Conservation (phyloP, 2,797 vertebrate species). For the Gymnodraco acuticeps region DNA sequence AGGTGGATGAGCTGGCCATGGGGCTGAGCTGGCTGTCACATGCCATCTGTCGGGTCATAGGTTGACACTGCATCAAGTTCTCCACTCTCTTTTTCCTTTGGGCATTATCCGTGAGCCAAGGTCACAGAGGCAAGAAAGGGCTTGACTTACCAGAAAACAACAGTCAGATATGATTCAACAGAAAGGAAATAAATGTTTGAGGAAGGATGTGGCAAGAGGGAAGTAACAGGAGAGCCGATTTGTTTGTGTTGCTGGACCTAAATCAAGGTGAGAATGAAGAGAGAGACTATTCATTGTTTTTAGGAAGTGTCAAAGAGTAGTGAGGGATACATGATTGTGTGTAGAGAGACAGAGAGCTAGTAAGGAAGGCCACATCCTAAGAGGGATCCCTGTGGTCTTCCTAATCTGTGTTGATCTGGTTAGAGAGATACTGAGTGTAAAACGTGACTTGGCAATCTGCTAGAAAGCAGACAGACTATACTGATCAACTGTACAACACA, state of each 20-base stretch:
- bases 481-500: no score
- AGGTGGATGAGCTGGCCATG: slow-evolving; percentile 61
- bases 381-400: slow-evolving; percentile 29
- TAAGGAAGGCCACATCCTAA: slow-evolving; percentile 19
- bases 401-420: slow-evolving; percentile 69
- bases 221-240: not conserved
- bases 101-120: slow-evolving; percentile 40
- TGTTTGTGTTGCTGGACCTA: not conserved
- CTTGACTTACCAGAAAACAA: slow-evolving; percentile 8
- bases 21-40: slow-evolving; percentile 71
- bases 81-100: slow-evolving; percentile 41
- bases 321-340: slow-evolving; percentile 7
- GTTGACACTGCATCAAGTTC: slow-evolving; percentile 55
- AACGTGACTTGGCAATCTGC: not conserved
- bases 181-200: slow-evolving; percentile 15
- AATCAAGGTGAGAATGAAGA: slow-evolving; percentile 1
- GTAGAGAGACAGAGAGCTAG: not conserved
- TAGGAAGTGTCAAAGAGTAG: not conserved
- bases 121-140: slow-evolving; percentile 25
- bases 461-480: no score
- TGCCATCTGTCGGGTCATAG: slow-evolving; percentile 68
- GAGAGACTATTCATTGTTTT: not conserved
- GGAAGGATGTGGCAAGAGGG: not conserved
- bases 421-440: slow-evolving; percentile 40
- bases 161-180: slow-evolving; percentile 30